A percentile compares a stretch with the other conserved stretches of the same genome.
Evolutionary conservation across 1,140 invertebrate genomes (phyloP).

Genomic region (Drosophila kanapiae): DNA sequence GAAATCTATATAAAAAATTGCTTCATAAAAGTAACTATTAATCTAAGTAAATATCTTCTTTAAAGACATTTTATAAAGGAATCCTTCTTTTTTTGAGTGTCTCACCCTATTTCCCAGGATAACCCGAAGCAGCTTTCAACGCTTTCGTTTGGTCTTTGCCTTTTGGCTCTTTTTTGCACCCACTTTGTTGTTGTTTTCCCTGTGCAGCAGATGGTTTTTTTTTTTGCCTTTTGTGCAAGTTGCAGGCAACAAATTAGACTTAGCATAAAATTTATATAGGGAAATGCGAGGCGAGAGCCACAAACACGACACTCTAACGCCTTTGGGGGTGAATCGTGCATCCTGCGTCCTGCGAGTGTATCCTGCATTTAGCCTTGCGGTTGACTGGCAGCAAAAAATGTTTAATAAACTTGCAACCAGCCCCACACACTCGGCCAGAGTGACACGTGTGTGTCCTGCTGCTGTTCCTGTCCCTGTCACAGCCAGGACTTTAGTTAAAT

Average conservation of each 20-base stretch:
- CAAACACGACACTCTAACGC: slow-evolving; percentile 29
- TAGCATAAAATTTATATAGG: slow-evolving; percentile 34
- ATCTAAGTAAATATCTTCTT: not conserved
- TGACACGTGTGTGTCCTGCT: slow-evolving; percentile 24
- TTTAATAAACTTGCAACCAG: slow-evolving; percentile 42
- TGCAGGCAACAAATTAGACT: slow-evolving; percentile 57
- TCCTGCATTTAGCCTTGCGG: slow-evolving; percentile 19
- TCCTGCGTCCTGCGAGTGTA: slow-evolving; percentile 14
- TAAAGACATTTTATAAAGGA: no score
- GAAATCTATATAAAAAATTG: no score
- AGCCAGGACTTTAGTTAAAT: slow-evolving; percentile 35
- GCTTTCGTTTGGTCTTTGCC: slow-evolving; percentile 16
- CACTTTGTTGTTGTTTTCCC: slow-evolving; percentile 1
- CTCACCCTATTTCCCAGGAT: not conserved
- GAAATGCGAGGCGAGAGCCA: slow-evolving; percentile 6
- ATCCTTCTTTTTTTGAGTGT: not conserved
- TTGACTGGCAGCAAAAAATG: slow-evolving; percentile 33
- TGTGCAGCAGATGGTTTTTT: not conserved
- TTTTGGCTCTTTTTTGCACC: slow-evolving; percentile 1
- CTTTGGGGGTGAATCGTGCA: not conserved
- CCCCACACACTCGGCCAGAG: slow-evolving; percentile 5
- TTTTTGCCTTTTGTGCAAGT: slow-evolving; percentile 4
- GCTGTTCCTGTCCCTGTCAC: slow-evolving; percentile 7
- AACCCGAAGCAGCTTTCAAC: slow-evolving; percentile 7
- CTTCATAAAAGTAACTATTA: no score